These are phyloP conservation scores for Drosophila sturtevanti DNA, from an alignment of 1,140 invertebrate genomes.

Conservation along the genomic window DNA sequence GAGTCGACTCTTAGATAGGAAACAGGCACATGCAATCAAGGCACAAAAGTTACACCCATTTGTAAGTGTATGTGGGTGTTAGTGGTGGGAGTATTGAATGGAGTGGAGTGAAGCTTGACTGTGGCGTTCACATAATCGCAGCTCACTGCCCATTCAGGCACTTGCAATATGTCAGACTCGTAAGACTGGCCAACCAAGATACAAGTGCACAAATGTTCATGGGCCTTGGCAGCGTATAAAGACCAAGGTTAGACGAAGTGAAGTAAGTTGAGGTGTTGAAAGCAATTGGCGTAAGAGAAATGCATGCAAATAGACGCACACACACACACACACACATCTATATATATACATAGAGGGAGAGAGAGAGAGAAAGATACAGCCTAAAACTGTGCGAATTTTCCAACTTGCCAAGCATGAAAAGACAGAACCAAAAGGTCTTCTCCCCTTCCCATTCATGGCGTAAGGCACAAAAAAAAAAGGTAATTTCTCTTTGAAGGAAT, in stretches of 20 bases:
- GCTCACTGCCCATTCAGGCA: conserved; percentile 72
- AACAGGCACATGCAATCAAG: conserved; percentile 27
- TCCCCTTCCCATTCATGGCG: not conserved
- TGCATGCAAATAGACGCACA: conserved; percentile 29
- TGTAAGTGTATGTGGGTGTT: not conserved
- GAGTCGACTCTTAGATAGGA: too few species aligned
- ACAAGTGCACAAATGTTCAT: conserved; percentile 40
- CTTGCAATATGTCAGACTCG: conserved; percentile 71
- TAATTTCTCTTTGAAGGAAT: conserved; percentile 75
- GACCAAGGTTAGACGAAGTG: conserved; percentile 48
- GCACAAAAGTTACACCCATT: conserved; percentile 23
- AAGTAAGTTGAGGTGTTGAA: conserved; percentile 70
- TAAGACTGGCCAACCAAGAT: conserved; percentile 61
- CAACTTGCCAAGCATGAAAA: conserved; percentile 71
- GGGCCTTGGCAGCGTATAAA: conserved; percentile 40
- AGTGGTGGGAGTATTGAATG: not conserved
- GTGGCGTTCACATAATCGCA: conserved; percentile 62
- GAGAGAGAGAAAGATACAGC: too few species aligned
- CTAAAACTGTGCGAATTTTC: conserved; percentile 73
- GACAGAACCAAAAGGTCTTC: conserved; percentile 49
- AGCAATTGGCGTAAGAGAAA: conserved; percentile 75
- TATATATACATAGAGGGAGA: not conserved
- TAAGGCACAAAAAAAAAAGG: conserved; percentile 18
- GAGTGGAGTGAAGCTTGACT: not conserved
- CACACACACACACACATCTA: conserved; percentile 8